A percentile compares a stretch with the other conserved stretches of the same genome.
Evolutionary conservation across 1,140 invertebrate genomes (phyloP).

Genomic region (Drosophila repletoides): DNA sequence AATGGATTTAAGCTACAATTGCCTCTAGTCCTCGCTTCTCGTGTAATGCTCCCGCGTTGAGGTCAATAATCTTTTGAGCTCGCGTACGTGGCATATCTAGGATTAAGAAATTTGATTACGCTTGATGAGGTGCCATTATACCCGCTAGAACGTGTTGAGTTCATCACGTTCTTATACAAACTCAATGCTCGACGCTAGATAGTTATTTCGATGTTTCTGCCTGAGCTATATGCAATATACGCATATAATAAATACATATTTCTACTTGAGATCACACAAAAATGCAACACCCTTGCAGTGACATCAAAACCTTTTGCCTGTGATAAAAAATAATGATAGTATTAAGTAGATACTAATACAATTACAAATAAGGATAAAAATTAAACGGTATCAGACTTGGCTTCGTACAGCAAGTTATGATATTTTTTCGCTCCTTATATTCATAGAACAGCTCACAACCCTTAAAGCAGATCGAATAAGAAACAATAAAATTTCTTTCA

Average conservation of each 20-base stretch:
- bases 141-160: conserved; percentile 61
- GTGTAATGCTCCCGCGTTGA: conserved; percentile 50
- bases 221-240: background rate
- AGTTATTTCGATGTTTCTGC: background rate
- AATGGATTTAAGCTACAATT: conserved; percentile 51
- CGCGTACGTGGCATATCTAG: conserved; percentile 72
- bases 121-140: conserved; percentile 12
- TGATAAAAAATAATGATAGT: no score
- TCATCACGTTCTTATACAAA: conserved; percentile 1
- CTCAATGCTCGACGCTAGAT: background rate
- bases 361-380: no score
- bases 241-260: no score
- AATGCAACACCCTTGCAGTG: background rate
- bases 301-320: conserved; percentile 4
- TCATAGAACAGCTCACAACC: no score
- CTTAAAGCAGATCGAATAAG: no score
- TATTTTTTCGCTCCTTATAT: no score
- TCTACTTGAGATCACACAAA: background rate
- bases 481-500: no score
- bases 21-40: background rate
- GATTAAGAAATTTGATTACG: conserved; percentile 66
- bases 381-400: no score
- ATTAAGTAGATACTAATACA: no score
- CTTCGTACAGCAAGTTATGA: no score
- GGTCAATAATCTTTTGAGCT: conserved; percentile 74